Conservation (phyloP, 2,113 vertebrate genomes). For the Ptychochromis oligacanthus region DNA sequence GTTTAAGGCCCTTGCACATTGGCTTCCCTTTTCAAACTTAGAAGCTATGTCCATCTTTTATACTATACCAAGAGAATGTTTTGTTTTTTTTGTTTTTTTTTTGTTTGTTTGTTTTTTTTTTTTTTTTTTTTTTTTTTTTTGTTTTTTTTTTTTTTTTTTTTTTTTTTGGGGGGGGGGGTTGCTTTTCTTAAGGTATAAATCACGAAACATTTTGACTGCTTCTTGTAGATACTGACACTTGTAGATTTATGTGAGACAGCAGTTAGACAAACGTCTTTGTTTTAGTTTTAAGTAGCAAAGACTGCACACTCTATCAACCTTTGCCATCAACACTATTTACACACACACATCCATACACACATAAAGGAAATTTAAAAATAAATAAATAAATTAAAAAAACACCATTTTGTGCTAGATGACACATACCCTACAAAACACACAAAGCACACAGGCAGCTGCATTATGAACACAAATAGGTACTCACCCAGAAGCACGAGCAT, state of each 20-base stretch:
- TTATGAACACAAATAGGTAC: conserved; percentile 24
- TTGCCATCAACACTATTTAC: not conserved
- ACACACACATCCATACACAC: not conserved
- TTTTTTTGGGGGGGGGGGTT: too few species aligned
- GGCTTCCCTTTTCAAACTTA: not conserved
- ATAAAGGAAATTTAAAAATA: not conserved
- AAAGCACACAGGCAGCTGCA: conserved; percentile 24
- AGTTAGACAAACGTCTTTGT: not conserved
- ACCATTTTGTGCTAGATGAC: not conserved
- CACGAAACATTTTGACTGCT: too few species aligned
- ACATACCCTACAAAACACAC: not conserved
- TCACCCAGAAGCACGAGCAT: conserved; percentile 19
- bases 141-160: too few species aligned
- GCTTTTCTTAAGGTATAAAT: not conserved
- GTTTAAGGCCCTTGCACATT: too few species aligned
- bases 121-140: too few species aligned
- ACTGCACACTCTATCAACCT: not conserved
- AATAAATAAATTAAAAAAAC: not conserved
- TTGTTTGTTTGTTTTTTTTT: too few species aligned
- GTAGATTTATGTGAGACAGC: not conserved
- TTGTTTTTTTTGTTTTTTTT: not conserved
- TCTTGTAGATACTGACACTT: not conserved
- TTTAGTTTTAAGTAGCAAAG: not conserved
- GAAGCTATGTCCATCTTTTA: not conserved
- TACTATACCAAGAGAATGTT: not conserved